Conservation (phyloP, 2,888 invertebrate species). For the Stramonita haemastoma region DNA sequence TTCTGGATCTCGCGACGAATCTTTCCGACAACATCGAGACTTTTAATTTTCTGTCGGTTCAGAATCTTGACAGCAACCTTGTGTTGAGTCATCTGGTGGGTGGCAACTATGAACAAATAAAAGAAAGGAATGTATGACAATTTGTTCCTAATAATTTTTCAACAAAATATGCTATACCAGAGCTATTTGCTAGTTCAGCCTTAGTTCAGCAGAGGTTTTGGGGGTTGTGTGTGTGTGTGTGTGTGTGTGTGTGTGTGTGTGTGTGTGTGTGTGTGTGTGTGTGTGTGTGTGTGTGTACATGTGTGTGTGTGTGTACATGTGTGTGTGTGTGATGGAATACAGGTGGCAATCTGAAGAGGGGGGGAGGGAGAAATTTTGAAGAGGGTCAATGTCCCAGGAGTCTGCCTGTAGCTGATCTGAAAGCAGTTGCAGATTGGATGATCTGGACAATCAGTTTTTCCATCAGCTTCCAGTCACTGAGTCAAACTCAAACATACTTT, state of each 20-base stretch:
- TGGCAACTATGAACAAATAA: constrained; percentile 84
- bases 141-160: background rate
- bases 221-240: background rate
- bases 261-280: constrained; percentile 12
- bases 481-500: too few species aligned
- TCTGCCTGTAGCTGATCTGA: too few species aligned
- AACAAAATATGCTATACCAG: background rate
- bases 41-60: constrained; percentile 98
- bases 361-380: too few species aligned
- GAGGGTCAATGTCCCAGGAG: too few species aligned
- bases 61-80: constrained; percentile 99
- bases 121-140: background rate
- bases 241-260: background rate
- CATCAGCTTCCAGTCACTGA: too few species aligned
- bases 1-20: constrained; percentile 99
- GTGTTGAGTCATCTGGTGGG: constrained; percentile 97
- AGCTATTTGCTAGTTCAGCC: too few species aligned
- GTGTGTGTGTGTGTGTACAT: background rate
- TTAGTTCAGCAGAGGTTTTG: background rate
- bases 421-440: too few species aligned
- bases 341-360: background rate
- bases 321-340: background rate
- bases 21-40: constrained; percentile 99
- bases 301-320: constrained; percentile 18
- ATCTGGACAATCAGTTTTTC: too few species aligned